Conservation (phyloP, 1,140 invertebrate species). For the Oryzaephilus surinamensis region DNA sequence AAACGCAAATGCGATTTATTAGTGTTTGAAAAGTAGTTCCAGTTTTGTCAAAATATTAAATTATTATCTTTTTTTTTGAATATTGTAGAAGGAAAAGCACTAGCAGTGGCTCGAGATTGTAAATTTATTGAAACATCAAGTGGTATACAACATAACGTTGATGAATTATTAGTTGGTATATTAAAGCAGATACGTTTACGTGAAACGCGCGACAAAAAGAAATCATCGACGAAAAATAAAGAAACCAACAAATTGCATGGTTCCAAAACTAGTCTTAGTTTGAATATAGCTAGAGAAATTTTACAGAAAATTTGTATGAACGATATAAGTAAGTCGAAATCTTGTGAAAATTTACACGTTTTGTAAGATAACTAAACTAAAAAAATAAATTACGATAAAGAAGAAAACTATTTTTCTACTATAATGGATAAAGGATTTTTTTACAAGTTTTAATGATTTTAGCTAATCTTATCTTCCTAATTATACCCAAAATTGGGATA, state of each 20-base stretch:
- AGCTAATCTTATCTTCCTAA: too few relatives aligned
- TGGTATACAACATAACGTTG: conserved; percentile 84
- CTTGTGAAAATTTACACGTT: conserved; percentile 76
- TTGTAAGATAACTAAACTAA: background rate
- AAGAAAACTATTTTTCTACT: background rate
- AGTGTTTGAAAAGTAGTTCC: too few relatives aligned
- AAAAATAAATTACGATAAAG: background rate
- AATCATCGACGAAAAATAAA: conserved; percentile 33
- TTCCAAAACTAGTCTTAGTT: conserved; percentile 57
- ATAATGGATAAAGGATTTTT: too few relatives aligned
- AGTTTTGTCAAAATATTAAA: background rate
- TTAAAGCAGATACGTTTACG: conserved; percentile 75
- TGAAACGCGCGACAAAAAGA: conserved; percentile 50
- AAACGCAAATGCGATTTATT: too few relatives aligned
- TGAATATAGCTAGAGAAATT: conserved; percentile 66
- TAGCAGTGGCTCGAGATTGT: conserved; percentile 75
- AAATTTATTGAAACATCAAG: conserved; percentile 90
- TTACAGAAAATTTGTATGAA: conserved; percentile 79
- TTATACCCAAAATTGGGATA: too few relatives aligned
- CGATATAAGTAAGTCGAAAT: conserved; percentile 78
- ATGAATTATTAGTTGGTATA: conserved; percentile 79
- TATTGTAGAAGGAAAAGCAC: conserved; percentile 70
- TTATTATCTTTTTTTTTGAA: conserved; percentile 3
- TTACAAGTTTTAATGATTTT: too few relatives aligned
- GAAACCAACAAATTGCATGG: conserved; percentile 44